Evolutionary conservation across 2,113 vertebrate genomes (phyloP), one percentile per base, ranked within the genome.

Genomic region (Anseranas semipalmata): DNA sequence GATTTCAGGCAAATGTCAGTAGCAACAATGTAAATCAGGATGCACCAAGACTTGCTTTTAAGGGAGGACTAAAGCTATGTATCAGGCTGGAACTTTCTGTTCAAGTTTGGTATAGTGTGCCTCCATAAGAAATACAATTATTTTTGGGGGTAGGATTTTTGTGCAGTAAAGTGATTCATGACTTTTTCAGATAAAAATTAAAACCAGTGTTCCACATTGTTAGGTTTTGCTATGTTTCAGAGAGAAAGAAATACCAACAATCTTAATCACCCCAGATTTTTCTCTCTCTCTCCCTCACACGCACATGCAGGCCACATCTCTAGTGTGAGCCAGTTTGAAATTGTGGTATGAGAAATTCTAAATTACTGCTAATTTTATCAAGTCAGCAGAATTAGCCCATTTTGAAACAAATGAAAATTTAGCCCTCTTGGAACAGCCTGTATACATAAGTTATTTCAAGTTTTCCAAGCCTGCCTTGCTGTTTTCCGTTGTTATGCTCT

Each of bases 21-120:
- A 78, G 33, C 71, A 67, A 1, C 13, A 24, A 6, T 0, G 0
- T 45, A 66, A 84, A 14, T 67, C 76, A 46, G 19, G 19, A 20
- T 56, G 25, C 14, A 50, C 27, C 48, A 59, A 37, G 16, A 56
- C 7, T 19, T 41, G 16, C 4, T 56, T 52, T 59, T 45, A 56
- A 52, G 30, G 43, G 13, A 63, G 22, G 45, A 53, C 32, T 80
- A 66, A 70, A 89, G 25, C 22, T 12, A 2, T 13, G 2, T 39
- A n/a, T n/a, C 7, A 58, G 25, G 6, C 18, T 72, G n/a, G 65
- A 87, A 48, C 30, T 75, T 92, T 78, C 56, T 65, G 0, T 55
- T 74, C 55, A 81, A 43, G 15, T 77, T 87, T 84, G 46, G 53
- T 27, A 50, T 6, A 9, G 9, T 78, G 9, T n/a, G 4, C 10